A percentile compares a stretch with the other conserved stretches of the same genome.
Conservation (phyloP, 2,113 vertebrate species). For the Muntiacus reevesi region DNA sequence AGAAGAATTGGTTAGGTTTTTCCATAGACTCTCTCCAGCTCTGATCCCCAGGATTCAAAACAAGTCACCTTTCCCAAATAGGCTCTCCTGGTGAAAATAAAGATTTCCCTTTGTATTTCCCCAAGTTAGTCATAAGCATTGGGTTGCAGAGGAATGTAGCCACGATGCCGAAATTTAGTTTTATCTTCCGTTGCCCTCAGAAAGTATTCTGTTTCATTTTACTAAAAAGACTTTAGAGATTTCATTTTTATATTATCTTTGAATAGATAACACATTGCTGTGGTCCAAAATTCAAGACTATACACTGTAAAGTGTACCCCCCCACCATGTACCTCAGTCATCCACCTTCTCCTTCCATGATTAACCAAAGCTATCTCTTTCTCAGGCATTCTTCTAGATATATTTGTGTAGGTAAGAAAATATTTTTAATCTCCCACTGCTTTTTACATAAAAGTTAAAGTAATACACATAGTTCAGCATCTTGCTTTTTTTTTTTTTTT, state of each 20-base stretch:
- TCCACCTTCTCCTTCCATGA: neutral
- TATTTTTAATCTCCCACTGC: neutral
- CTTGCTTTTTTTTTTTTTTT: neutral
- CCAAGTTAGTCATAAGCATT: neutral
- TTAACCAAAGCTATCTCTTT: neutral
- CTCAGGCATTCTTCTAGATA: neutral
- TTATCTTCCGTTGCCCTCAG: neutral
- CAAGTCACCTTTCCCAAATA: neutral
- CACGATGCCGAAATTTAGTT: neutral
- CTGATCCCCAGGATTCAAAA: neutral
- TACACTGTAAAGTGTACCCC: neutral
- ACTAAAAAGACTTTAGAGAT: neutral
- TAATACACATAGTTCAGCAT: neutral
- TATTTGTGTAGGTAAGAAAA: neutral
- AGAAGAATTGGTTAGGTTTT: neutral
- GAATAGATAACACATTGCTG: neutral
- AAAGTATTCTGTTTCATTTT: neutral
- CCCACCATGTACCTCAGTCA: neutral
- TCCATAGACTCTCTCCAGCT: neutral
- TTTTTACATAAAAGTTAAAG: neutral
- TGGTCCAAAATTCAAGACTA: neutral
- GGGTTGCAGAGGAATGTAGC: neutral
- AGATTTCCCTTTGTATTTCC: neutral
- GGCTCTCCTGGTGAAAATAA: neutral
- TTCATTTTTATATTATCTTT: neutral